Evolutionary conservation across 2,888 invertebrate species (phyloP).

Genomic region (Teleogryllus oceanicus): DNA sequence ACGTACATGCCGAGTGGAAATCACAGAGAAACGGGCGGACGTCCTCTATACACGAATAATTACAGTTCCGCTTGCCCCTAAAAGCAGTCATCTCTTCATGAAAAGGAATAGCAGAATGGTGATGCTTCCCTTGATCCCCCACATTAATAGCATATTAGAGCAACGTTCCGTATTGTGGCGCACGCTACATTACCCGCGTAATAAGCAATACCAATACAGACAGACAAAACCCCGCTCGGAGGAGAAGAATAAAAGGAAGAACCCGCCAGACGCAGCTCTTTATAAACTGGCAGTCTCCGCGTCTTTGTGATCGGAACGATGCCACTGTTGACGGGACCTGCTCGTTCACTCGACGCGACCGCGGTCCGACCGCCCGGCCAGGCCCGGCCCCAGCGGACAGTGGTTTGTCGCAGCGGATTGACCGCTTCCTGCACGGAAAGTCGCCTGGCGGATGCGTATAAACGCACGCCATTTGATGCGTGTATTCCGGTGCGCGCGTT

Average conservation of each 20-base stretch:
- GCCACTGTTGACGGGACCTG: too few relatives aligned
- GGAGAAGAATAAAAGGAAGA: background rate
- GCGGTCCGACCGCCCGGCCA: too few relatives aligned
- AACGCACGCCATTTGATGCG: too few relatives aligned
- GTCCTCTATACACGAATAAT: conserved; percentile 6
- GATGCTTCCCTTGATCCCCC: background rate
- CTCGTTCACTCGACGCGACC: too few relatives aligned
- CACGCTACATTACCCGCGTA: conserved; percentile 18
- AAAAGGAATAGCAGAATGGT: background rate
- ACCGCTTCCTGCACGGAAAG: too few relatives aligned
- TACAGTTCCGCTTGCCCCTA: background rate
- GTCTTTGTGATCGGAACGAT: too few relatives aligned
- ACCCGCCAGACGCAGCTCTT: too few relatives aligned
- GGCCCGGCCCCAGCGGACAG: too few relatives aligned
- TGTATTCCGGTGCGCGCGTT: too few relatives aligned
- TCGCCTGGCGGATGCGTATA: too few relatives aligned
- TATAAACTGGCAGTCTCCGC: too few relatives aligned
- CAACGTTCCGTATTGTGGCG: background rate
- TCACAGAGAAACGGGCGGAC: conserved; percentile 5
- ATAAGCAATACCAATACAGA: background rate
- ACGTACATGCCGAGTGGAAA: background rate
- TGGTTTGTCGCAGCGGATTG: too few relatives aligned
- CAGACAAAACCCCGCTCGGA: background rate
- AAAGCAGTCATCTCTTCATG: conserved; percentile 4
- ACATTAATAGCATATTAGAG: conserved; percentile 5